Evolutionary conservation across 1,140 invertebrate species (phyloP).

Genomic region (Ganaspis sp.): DNA sequence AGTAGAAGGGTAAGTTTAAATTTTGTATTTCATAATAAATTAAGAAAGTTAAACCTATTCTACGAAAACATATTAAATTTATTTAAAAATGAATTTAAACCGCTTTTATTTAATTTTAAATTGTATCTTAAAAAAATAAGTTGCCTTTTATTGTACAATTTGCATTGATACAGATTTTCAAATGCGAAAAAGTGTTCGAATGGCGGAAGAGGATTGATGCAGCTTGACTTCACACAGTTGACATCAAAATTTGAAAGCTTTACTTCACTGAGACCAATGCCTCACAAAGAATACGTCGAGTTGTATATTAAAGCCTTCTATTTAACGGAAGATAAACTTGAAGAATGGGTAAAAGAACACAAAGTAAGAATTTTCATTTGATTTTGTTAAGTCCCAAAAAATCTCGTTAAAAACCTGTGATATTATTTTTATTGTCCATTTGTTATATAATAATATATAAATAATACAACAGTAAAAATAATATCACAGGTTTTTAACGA

Average conservation of each 20-base stretch:
- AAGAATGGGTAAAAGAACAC: slow-evolving; percentile 92
- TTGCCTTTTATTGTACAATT: neutral
- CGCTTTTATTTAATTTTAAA: too few species aligned
- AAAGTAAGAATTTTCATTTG: slow-evolving; percentile 77
- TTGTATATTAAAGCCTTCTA: slow-evolving; percentile 98
- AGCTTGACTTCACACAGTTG: slow-evolving; percentile 97
- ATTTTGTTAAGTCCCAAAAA: too few species aligned
- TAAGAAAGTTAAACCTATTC: too few species aligned
- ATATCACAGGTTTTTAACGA: too few species aligned
- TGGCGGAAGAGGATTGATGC: slow-evolving; percentile 97
- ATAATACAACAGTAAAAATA: too few species aligned
- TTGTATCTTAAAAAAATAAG: too few species aligned
- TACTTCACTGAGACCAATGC: slow-evolving; percentile 88
- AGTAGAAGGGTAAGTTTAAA: slow-evolving; percentile 88
- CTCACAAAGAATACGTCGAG: slow-evolving; percentile 94
- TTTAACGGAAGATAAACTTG: slow-evolving; percentile 90
- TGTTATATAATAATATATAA: too few species aligned
- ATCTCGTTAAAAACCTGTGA: too few species aligned
- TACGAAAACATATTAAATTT: too few species aligned
- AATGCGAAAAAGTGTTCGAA: slow-evolving; percentile 96
- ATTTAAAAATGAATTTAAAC: too few species aligned
- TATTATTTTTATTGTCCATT: too few species aligned
- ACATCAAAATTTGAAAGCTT: slow-evolving; percentile 93
- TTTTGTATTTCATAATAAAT: slow-evolving; percentile 21
- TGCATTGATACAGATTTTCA: slow-evolving; percentile 82